These are phyloP conservation scores for Ichneumon xanthorius DNA, from an alignment of 2,888 invertebrate species.

Conservation along the genomic window DNA sequence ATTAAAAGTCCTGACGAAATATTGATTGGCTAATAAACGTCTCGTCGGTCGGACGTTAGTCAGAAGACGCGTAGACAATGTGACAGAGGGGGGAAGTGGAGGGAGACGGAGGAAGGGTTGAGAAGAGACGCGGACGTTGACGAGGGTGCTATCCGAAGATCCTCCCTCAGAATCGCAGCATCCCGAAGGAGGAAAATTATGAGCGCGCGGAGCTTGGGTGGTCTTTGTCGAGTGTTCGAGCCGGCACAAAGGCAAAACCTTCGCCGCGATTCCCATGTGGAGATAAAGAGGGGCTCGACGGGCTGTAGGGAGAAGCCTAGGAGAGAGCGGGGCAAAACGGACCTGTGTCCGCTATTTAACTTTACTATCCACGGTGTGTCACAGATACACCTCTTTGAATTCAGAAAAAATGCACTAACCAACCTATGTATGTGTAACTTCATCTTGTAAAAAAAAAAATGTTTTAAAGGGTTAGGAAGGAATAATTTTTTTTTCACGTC, in stretches of 20 bases:
- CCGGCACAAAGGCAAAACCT: conserved; percentile 3
- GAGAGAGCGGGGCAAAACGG: background rate
- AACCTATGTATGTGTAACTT: too few relatives aligned
- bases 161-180: conserved; percentile 23
- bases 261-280: conserved; percentile 10
- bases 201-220: conserved; percentile 60
- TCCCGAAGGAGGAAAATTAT: conserved; percentile 52
- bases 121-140: conserved; percentile 52
- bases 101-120: conserved; percentile 11
- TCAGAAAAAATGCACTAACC: too few relatives aligned
- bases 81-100: background rate
- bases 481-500: background rate
- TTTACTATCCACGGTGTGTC: too few relatives aligned
- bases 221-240: conserved; percentile 43
- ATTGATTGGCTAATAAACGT: conserved; percentile 60
- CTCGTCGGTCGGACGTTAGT: background rate
- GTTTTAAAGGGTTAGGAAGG: background rate
- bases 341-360: too few relatives aligned
- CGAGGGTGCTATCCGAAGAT: conserved; percentile 51
- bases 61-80: conserved; percentile 18
- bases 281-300: conserved; percentile 20
- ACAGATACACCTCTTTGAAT: too few relatives aligned
- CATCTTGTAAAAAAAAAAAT: too few relatives aligned
- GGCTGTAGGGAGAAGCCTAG: background rate
- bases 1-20: conserved; percentile 52